Evolutionary conservation across 2,888 invertebrate genomes (phyloP).

Genomic region (Cryptocheilus praepositus): DNA sequence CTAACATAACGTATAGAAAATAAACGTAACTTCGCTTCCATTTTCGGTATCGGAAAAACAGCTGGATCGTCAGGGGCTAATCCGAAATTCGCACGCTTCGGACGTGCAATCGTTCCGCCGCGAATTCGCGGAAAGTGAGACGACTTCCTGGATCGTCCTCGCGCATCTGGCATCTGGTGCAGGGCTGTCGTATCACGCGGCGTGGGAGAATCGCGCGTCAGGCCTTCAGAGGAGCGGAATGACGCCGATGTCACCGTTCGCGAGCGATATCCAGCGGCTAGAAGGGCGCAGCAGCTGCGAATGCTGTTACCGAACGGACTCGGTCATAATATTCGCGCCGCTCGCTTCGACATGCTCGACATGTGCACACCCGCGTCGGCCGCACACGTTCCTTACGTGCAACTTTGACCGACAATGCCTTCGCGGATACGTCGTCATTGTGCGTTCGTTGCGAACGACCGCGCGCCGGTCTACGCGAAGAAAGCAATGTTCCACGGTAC

Average conservation of each 20-base stretch:
- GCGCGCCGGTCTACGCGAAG: no score
- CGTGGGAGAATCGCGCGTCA: constrained; percentile 49
- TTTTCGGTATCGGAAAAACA: no score
- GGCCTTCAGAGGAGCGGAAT: constrained; percentile 45
- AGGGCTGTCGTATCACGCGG: constrained; percentile 32
- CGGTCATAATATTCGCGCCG: constrained; percentile 9
- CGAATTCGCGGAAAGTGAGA: constrained; percentile 28
- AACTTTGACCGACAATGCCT: no score
- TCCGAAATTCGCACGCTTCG: neutral
- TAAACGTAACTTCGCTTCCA: no score
- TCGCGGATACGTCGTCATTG: no score
- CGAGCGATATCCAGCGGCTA: constrained; percentile 19
- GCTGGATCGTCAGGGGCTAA: no score
- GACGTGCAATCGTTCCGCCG: neutral
- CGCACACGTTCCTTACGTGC: no score
- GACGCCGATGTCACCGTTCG: constrained; percentile 47
- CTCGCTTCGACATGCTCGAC: constrained; percentile 15
- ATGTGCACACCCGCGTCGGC: constrained; percentile 5
- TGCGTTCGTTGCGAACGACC: no score
- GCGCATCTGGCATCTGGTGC: constrained; percentile 19
- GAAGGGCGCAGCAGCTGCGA: constrained; percentile 42
- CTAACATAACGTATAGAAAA: no score
- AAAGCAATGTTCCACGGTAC: constrained; percentile 29
- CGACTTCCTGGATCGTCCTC: constrained; percentile 27
- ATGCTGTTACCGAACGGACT: constrained; percentile 26